Evolutionary conservation across 2,113 vertebrate genomes (phyloP), one percentile per base, ranked within the genome.

Genomic region (Lontra canadensis): DNA sequence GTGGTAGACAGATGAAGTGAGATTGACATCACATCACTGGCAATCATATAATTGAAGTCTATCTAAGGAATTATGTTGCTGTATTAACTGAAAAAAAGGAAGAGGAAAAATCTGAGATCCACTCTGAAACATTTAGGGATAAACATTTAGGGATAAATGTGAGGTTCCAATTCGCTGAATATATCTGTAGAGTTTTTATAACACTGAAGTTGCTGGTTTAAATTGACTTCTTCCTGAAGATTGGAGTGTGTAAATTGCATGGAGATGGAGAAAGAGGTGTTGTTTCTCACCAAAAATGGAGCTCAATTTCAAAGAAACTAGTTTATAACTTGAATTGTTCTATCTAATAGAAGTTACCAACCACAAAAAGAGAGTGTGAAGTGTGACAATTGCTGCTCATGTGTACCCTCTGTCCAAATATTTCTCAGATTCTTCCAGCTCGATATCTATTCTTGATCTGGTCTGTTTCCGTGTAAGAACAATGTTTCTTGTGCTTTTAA

Each of bases 21-120:
- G 0, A 63, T 44, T 69, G 71, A 98, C 97, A 96, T 69, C 59
- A 82, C 91, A 95, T 88, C 14, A 79, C 2, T 76, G 2, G 29
- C 63, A 31, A 91, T 67, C 55, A 97, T 90, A 90, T 34, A 97
- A 31, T 34, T 96, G 88, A 96, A 85, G 47, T 59, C 44, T 42
- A 49, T 71, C 95, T 98, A 80, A 97, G 97, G 65, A 96, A 42
- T 90, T 93, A 80, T 92, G 92, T 97, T 97, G 61, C n/a, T 71
- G 95, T 15, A 84, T 91, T 83, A 65, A 26, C 39, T 88, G 73
- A 79, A 36, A n/a, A 67, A 85, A 84, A 90, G 65, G 6, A 4
- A 4, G 10, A 83, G 94, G 14, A 52, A 97, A 52, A 88, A 29
- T 83, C n/a, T 44, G 26, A 84, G 25, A 69, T 92, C 67, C 61